Evolutionary conservation across 2,888 invertebrate species (phyloP), one percentile per base, ranked within the genome.

Genomic region (Diaprepes abbreviatus): DNA sequence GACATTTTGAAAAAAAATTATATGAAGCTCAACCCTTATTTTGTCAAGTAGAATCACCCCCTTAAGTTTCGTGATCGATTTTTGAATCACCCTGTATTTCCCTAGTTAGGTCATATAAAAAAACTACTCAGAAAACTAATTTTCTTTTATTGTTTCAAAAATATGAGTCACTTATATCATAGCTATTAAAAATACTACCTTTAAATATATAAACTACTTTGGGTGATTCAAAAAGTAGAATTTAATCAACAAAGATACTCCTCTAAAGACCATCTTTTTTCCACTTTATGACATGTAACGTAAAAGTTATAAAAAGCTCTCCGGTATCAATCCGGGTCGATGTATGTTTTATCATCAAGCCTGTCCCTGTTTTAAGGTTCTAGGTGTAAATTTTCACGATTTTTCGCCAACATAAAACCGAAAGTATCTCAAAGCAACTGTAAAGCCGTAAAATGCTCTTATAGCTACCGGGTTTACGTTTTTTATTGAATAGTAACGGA

Each of bases 331-430:
- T 50, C 48, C 14, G 28, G 12, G 14, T n/a, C 28, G 48, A 50
- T 50, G 48, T 50, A 50, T 50, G 48, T 50, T 50, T 50, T 50
- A 50, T 28, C 48, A 50, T 50, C 48, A 50, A 12, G 9, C 48
- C 48, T 50, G 48, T 28, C 48, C 28, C 28, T 50, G 48, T 50
- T 50, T 50, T 50, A 50, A 43, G 48, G 48, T 50, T 35, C n/a
- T 50, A 50, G 48, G 48, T 50, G 48, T 50, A 50, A 50, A 50
- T 50, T 50, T 43, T 50, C 48, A 50, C 48, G 48, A 50, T 50
- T 50, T 50, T 50, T 50, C 48, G 21, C 48, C 48, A 50, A 28
- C 48, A 28, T 50, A 50, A 48, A 50, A 28, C 48, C 28, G 28
- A 28, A 50, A 50, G 48, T 50, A 50, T 50, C 48, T 14, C 48